A percentile compares a stretch with the other conserved stretches of the same genome.
Evolutionary conservation across 2,113 vertebrate species (phyloP).

Genomic region (Austrofundulus limnaeus): DNA sequence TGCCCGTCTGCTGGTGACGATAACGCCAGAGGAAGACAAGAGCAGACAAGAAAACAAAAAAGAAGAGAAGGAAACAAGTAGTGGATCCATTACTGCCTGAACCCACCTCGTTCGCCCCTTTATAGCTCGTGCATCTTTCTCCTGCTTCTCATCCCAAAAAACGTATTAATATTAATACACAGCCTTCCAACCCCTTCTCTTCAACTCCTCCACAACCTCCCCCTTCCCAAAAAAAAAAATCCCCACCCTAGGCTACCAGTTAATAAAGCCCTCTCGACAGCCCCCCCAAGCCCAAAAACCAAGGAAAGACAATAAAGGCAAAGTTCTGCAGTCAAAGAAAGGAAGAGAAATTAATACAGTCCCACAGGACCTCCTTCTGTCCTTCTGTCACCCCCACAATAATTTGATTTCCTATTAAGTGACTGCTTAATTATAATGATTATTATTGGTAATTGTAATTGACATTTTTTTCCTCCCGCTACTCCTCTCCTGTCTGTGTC

Average conservation of each 20-base stretch:
- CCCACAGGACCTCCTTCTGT: conserved; percentile 65
- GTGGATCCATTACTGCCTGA: conserved; percentile 64
- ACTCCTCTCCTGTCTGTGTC: conserved; percentile 8
- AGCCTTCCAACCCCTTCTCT: conserved; percentile 39
- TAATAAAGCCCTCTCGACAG: conserved; percentile 80
- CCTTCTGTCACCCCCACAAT: conserved; percentile 69
- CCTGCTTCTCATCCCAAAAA: conserved; percentile 58
- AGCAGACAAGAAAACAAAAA: neutral
- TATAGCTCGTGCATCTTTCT: conserved; percentile 10
- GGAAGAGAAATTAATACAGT: conserved; percentile 76
- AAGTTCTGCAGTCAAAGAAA: conserved; percentile 69
- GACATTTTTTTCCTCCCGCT: conserved; percentile 55
- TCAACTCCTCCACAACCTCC: conserved; percentile 30
- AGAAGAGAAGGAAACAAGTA: conserved; percentile 3
- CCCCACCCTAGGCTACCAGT: conserved; percentile 78
- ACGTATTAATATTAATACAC: conserved; percentile 77
- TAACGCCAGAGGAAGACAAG: neutral
- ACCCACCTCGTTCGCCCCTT: neutral
- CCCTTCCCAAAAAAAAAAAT: conserved; percentile 51
- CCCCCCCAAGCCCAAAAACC: conserved; percentile 54
- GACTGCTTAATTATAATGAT: conserved; percentile 83
- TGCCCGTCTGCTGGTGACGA: neutral
- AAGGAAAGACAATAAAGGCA: conserved; percentile 65
- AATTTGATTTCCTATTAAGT: conserved; percentile 82
- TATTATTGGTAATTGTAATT: conserved; percentile 81